A percentile compares a stretch with the other conserved stretches of the same genome.
These are phyloP conservation scores for Limnodromus scolopaceus DNA, from an alignment of 2,797 vertebrate species.

Conservation along the genomic window DNA sequence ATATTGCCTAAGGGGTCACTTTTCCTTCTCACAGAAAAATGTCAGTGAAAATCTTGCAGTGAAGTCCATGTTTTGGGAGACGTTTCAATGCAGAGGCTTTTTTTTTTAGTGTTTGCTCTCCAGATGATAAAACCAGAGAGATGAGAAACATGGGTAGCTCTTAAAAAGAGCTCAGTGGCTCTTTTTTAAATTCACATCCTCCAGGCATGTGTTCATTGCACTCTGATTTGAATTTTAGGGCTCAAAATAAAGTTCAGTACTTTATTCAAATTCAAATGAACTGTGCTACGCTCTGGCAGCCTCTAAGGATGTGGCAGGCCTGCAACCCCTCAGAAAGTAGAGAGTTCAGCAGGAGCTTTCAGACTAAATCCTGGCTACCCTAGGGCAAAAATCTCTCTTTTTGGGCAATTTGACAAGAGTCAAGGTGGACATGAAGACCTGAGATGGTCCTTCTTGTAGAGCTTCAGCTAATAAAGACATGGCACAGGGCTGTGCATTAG, in stretches of 20 bases:
- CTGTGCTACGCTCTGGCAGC: background rate
- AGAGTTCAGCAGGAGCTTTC: background rate
- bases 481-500: background rate
- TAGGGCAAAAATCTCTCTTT: background rate
- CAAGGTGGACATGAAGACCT: background rate
- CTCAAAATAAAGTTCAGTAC: conserved; percentile 43
- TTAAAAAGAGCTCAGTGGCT: background rate
- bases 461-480: background rate
- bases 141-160: background rate
- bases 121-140: conserved; percentile 1
- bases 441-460: background rate
- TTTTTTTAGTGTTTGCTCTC: background rate
- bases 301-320: background rate
- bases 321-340: background rate
- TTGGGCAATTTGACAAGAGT: background rate
- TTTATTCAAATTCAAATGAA: conserved; percentile 60
- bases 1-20: background rate
- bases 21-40: background rate
- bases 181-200: background rate
- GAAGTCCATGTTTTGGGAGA: background rate
- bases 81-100: background rate
- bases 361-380: background rate
- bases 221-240: conserved; percentile 37
- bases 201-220: rapidly evolving
- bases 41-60: background rate